These are phyloP conservation scores for Magallana nippona DNA, from an alignment of 2,888 invertebrate species.

Conservation along the genomic window DNA sequence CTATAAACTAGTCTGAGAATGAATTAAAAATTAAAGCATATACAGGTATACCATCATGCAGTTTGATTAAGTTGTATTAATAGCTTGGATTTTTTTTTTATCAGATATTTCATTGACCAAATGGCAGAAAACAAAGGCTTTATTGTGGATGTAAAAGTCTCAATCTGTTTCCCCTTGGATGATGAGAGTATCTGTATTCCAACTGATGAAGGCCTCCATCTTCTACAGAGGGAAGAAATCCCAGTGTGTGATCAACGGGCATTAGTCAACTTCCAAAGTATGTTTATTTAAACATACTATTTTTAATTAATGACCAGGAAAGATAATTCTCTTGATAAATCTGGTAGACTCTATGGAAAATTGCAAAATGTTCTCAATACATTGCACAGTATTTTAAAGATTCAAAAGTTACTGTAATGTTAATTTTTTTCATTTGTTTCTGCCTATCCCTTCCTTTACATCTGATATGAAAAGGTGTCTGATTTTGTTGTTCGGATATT, in stretches of 20 bases:
- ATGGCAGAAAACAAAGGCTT: conserved; percentile 40
- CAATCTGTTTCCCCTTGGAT: conserved; percentile 46
- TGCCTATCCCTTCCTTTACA: too few species aligned
- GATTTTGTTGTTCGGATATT: too few species aligned
- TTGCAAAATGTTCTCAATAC: too few species aligned
- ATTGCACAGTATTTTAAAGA: too few species aligned
- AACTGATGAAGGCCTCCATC: conserved; percentile 37
- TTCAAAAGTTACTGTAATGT: too few species aligned
- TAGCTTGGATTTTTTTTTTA: neutral
- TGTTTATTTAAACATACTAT: neutral
- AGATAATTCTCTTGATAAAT: neutral
- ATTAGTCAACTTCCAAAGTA: conserved; percentile 24
- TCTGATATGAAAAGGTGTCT: too few species aligned
- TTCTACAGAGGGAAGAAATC: conserved; percentile 40
- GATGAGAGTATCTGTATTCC: conserved; percentile 44
- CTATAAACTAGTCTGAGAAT: too few species aligned
- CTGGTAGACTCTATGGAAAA: neutral
- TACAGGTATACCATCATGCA: too few species aligned
- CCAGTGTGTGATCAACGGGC: conserved; percentile 38
- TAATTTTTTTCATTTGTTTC: too few species aligned
- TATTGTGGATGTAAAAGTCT: conserved; percentile 43
- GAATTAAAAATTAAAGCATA: too few species aligned
- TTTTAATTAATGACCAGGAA: neutral
- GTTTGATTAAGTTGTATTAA: too few species aligned
- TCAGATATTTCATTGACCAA: conserved; percentile 43